Evolutionary conservation across 2,888 invertebrate species (phyloP).

Genomic region (Dasypogon diadema): DNA sequence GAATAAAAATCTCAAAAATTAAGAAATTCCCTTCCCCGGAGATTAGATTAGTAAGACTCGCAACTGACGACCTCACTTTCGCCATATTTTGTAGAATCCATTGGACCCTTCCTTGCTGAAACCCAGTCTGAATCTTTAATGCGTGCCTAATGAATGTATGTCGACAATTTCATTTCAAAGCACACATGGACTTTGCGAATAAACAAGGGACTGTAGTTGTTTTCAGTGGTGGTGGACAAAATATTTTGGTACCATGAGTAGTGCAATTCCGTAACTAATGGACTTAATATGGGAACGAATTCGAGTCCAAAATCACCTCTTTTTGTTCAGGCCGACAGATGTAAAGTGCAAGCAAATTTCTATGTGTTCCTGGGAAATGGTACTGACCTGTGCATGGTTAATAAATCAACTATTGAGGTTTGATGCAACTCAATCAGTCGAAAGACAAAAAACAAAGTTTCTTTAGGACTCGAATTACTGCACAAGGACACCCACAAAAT

Average conservation of each 20-base stretch:
- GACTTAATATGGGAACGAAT: constrained; percentile 11
- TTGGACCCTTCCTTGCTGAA: too few species aligned
- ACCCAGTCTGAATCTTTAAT: too few species aligned
- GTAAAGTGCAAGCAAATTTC: background rate
- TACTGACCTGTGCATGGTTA: background rate
- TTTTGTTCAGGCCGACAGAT: background rate
- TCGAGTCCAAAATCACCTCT: background rate
- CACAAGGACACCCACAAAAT: constrained; percentile 22
- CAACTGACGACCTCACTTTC: too few species aligned
- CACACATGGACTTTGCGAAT: background rate
- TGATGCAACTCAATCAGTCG: constrained; percentile 18
- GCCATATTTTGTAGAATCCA: too few species aligned
- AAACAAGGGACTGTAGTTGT: background rate
- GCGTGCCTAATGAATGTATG: background rate
- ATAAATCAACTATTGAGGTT: constrained; percentile 24
- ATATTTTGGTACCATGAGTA: constrained; percentile 11
- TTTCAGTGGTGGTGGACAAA: constrained; percentile 3
- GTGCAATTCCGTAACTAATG: constrained; percentile 16
- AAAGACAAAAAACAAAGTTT: constrained; percentile 12
- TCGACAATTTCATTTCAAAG: background rate
- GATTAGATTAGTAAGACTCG: too few species aligned
- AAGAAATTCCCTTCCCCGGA: too few species aligned
- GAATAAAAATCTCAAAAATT: too few species aligned
- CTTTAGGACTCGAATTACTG: background rate
- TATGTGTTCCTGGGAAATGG: constrained; percentile 15